A percentile compares a stretch with the other conserved stretches of the same genome.
These are phyloP conservation scores for Trissonchulus latispiculum DNA, from an alignment of 2,888 invertebrate species.

Conservation along the genomic window DNA sequence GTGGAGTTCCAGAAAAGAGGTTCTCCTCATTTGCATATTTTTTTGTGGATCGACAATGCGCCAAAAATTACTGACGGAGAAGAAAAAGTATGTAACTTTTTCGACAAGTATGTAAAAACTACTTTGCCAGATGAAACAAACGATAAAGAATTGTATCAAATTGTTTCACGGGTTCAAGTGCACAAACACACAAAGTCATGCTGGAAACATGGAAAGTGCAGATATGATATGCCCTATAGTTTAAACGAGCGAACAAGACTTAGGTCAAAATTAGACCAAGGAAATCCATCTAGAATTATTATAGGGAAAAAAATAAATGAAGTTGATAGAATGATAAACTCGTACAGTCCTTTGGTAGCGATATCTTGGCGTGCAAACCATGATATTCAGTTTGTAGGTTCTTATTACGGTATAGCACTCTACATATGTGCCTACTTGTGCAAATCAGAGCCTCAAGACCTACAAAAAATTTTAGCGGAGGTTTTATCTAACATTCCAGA, in stretches of 20 bases:
- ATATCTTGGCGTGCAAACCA: slow-evolving; percentile 1
- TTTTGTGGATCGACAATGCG: slow-evolving; percentile 8
- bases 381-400: neutral
- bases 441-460: neutral
- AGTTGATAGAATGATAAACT: neutral
- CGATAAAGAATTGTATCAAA: neutral
- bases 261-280: neutral
- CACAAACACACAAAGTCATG: neutral
- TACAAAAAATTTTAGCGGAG: neutral
- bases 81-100: neutral
- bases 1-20: slow-evolving; percentile 3
- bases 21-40: slow-evolving; percentile 7
- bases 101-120: neutral
- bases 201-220: neutral
- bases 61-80: slow-evolving; percentile 2
- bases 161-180: slow-evolving; percentile 4
- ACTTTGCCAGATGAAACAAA: neutral
- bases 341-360: neutral
- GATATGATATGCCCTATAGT: neutral
- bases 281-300: neutral
- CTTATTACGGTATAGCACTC: neutral
- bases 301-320: neutral
- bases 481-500: neutral
- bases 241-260: neutral
- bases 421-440: slow-evolving; percentile 5